Evolutionary conservation across 2,113 vertebrate genomes (phyloP).

Genomic region (Malurus alboscapulatus): DNA sequence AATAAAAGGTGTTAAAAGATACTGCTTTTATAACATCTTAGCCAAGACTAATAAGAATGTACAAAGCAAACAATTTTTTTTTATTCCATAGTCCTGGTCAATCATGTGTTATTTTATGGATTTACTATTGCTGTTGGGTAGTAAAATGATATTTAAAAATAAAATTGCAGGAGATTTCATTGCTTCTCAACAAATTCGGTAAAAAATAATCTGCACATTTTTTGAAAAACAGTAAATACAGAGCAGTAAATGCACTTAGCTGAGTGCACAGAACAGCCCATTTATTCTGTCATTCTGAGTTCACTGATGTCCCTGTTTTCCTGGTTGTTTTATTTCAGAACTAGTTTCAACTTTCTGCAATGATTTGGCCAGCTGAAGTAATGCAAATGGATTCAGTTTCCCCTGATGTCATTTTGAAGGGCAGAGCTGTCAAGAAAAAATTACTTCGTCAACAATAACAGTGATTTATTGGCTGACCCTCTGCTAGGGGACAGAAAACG

Average conservation of each 20-base stretch:
- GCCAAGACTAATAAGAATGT: slow-evolving; percentile 66
- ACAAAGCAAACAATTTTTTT: slow-evolving; percentile 45
- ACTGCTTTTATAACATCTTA: slow-evolving; percentile 69
- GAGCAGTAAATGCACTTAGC: not conserved
- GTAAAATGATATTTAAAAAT: slow-evolving; percentile 45
- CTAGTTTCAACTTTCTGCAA: not conserved
- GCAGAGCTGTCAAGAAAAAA: slow-evolving; percentile 12
- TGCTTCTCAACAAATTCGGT: slow-evolving; percentile 13
- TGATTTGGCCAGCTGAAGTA: not conserved
- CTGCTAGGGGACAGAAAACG: not conserved
- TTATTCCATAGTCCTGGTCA: slow-evolving; percentile 25
- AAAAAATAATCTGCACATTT: not conserved
- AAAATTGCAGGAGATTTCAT: slow-evolving; percentile 28
- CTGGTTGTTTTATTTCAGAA: not conserved
- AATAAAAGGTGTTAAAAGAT: slow-evolving; percentile 76
- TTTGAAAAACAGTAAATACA: not conserved
- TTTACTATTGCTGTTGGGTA: slow-evolving; percentile 41
- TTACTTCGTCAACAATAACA: not conserved
- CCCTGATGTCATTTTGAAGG: slow-evolving; percentile 9
- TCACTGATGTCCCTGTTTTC: not conserved
- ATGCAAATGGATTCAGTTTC: not conserved
- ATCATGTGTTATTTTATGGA: slow-evolving; percentile 13
- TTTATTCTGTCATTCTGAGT: not conserved
- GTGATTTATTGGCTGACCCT: slow-evolving; percentile 4
- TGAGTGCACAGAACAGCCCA: not conserved